phyloP scores from a whole-genome alignment of 2,797 vertebrate genomes.

The Chiloscyllium punctatum region DNA sequence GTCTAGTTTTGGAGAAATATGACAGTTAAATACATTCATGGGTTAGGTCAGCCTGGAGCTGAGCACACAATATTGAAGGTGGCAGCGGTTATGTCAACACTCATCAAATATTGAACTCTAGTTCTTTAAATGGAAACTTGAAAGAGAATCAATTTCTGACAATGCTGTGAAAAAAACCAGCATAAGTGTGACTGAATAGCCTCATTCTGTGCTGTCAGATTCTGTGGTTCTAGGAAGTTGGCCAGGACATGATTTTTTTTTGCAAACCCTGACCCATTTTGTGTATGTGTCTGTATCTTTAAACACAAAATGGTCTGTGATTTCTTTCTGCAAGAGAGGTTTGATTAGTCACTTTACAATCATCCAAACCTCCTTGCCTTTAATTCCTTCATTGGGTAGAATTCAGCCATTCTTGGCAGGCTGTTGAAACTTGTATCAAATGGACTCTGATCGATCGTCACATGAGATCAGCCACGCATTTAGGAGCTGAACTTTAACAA shows the following conservation, averaged over 20 bases:
- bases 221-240: background rate
- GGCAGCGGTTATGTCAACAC: background rate
- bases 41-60: background rate
- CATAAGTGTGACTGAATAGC: background rate
- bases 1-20: no score
- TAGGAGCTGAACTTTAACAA: no score
- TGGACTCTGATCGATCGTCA: slow-evolving; percentile 19
- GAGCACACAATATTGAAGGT: background rate
- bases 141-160: background rate
- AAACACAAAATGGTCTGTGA: background rate
- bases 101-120: background rate
- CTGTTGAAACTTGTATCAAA: background rate
- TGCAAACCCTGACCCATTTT: background rate
- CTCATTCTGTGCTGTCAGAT: background rate
- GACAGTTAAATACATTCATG: background rate
- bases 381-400: background rate
- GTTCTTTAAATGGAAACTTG: background rate
- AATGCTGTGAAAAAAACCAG: background rate
- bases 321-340: background rate
- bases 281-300: no score
- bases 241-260: background rate
- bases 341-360: background rate
- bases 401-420: background rate
- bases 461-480: background rate
- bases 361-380: background rate